Base-by-base conservation (phyloP, 2,888 invertebrate genomes). In the Apamea epomidion region DNA sequence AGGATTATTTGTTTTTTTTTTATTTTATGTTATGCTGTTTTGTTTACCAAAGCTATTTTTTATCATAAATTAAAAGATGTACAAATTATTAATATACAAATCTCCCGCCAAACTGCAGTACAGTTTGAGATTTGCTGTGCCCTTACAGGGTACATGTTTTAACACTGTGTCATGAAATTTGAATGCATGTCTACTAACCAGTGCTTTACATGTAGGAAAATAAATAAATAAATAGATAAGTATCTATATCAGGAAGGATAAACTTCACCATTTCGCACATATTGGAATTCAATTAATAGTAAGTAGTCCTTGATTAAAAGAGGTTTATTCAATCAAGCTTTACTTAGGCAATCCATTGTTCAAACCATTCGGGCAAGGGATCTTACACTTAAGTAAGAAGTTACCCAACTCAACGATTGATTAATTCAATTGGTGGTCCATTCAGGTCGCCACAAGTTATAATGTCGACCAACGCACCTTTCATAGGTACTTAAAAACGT, bases 331-430 rank as follows among this genome's bases (percentile, higher is more conserved):
- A 67, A 81, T 82, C 76, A 48, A 51, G 60, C 8, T 45, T 77
- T 71, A 82, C 77, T 54, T 82, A 16, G 32, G 76, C n/a, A 67
- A 71, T 82, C 82, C 65, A 71, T 71, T 81, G 64, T 82, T 60
- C 42, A 45, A 71, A 32, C 67, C 32, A 71, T 76, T 81, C 45
- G 48, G 18, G 2, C 32, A 45, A 80, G 32, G 45, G 60, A 65
- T 68, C 29, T 62, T 68, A 42, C 0, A 12, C 16, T 60, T 54
- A 74, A 81, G 70, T 70, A 32, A 48, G 18, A 79, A 80, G 72
- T 71, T 45, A n/a, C 71, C 71, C n/a, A 21, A 45, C 54, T 80
- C 80, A 32, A 6, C 2, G 32, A 64, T 45, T 45, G 29, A 71
- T 54, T 71, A 6, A 64, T 72, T 18, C 14, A 32, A 54, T 45